phyloP scores from a whole-genome alignment of 2,797 vertebrate genomes.

The Melanotaenia nigrans region DNA sequence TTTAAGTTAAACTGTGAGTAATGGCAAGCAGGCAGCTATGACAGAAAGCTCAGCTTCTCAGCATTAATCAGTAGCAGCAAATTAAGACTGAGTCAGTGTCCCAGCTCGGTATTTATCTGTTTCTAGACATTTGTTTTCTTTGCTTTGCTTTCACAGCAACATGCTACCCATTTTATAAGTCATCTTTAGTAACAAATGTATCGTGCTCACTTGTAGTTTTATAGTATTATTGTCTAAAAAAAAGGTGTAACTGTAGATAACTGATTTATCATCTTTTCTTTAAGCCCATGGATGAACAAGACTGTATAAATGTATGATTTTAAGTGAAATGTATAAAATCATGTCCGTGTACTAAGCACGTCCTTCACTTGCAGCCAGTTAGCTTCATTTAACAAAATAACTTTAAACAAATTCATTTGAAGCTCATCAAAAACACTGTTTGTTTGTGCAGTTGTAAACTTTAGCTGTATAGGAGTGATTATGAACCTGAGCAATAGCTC shows the following conservation, averaged over 20 bases:
- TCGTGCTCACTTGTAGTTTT: not conserved
- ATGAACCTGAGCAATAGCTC: not conserved
- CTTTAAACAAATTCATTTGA: not conserved
- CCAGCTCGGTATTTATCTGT: slow-evolving; percentile 15
- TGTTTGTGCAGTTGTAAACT: not conserved
- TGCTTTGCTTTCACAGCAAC: not conserved
- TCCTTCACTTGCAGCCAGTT: not conserved
- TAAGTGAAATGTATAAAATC: not conserved
- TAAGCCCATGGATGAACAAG: no score
- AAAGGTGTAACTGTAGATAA: not conserved
- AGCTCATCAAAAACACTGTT: not conserved
- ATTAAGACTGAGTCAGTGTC: slow-evolving; percentile 16
- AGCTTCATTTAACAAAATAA: not conserved
- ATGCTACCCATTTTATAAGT: slow-evolving; percentile 1
- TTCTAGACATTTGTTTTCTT: slow-evolving; percentile 5
- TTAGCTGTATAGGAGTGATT: not conserved
- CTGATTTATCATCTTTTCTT: not conserved
- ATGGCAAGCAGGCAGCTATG: slow-evolving; percentile 30
- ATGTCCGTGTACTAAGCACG: not conserved
- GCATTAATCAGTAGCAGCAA: slow-evolving; percentile 31
- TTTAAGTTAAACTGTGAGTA: slow-evolving; percentile 57
- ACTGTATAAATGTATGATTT: no score
- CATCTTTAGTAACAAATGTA: not conserved
- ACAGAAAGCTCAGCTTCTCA: slow-evolving; percentile 24
- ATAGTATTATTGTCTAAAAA: slow-evolving; percentile 2